Base-by-base conservation (phyloP, 2,797 vertebrate species). In the Notolabrus celidotus region DNA sequence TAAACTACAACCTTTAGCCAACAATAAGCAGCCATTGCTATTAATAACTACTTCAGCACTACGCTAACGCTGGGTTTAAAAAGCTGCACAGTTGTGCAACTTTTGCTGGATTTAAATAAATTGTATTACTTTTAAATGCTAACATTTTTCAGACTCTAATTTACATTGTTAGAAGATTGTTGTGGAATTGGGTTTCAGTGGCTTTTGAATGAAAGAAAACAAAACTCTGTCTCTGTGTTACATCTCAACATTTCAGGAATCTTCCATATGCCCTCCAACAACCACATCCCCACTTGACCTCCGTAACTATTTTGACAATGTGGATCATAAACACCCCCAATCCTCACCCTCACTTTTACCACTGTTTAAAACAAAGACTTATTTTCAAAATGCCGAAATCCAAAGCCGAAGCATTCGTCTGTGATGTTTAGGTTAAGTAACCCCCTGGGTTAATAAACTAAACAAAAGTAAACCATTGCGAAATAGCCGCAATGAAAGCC, bases 381-480 rank as follows among this genome's bases (percentile, higher is more conserved):
- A 93, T 93, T 94, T 94, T 94, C 92, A 94, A 96, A 94, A 80
- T 83, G 92, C 89, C 94, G 95, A 96, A 96, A 96, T 96, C 91
- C 83, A 91, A 96, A 94, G 93, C 95, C 85, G 82, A 93, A 94
- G 94, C 94, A 93, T 96, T 96, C 91, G 85, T 87, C 93, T 89
- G 94, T 90, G 94, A 95, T 97, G 96, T 99, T 98, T 98, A 95
- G 95, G 94, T 96, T 96, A 94, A 95, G 95, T 96, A 96, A 97
- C 96, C 97, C 95, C 95, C 93, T 95, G 95, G 96, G 96, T 96
- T 97, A 97, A 97, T 97, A 98, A 98, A 97, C 95, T 92, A 98
- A 99, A 97, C 96, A 97, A 96, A 97, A 94, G 94, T 96, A 97
- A 97, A 96, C 95, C 95, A 86, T 47, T 96, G 96, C 96, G 96